Conservation (phyloP, 1,140 invertebrate species). For the Tetramorium simillimum region DNA sequence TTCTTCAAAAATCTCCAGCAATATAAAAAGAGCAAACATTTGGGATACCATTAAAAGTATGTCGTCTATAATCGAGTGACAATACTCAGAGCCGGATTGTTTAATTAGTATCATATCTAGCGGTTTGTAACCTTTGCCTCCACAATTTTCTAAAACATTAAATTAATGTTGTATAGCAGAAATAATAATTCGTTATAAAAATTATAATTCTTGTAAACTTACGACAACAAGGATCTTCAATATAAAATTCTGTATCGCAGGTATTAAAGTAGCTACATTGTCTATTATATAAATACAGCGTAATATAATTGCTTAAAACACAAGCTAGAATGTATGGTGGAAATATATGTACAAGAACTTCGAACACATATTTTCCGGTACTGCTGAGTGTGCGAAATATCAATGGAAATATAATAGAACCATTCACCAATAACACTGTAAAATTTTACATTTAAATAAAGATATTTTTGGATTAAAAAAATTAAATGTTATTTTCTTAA, state of each 20-base stretch:
- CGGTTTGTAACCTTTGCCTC: slow-evolving; percentile 31
- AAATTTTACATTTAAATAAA: slow-evolving; percentile 27
- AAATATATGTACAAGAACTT: slow-evolving; percentile 63
- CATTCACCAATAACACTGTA: slow-evolving; percentile 64
- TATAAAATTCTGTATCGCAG: slow-evolving; percentile 65
- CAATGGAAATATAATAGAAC: slow-evolving; percentile 64
- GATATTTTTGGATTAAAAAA: not conserved
- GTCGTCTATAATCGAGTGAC: slow-evolving; percentile 66
- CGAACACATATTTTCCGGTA: slow-evolving; percentile 36
- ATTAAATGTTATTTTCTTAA: not conserved
- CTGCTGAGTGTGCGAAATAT: slow-evolving; percentile 31
- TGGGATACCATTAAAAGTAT: slow-evolving; percentile 61
- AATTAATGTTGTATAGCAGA: not conserved
- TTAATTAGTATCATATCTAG: slow-evolving; percentile 59
- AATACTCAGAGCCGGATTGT: slow-evolving; percentile 47
- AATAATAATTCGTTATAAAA: not conserved
- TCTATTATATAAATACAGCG: slow-evolving; percentile 64
- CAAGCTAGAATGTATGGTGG: slow-evolving; percentile 67
- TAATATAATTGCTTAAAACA: slow-evolving; percentile 69
- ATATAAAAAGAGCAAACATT: slow-evolving; percentile 38
- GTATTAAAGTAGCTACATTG: slow-evolving; percentile 58
- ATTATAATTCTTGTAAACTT: slow-evolving; percentile 18
- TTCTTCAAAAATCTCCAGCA: slow-evolving; percentile 61
- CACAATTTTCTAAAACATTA: slow-evolving; percentile 38
- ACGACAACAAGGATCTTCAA: slow-evolving; percentile 74